phyloP scores from a whole-genome alignment of 2,113 vertebrate genomes.

The Gila orcuttii region DNA sequence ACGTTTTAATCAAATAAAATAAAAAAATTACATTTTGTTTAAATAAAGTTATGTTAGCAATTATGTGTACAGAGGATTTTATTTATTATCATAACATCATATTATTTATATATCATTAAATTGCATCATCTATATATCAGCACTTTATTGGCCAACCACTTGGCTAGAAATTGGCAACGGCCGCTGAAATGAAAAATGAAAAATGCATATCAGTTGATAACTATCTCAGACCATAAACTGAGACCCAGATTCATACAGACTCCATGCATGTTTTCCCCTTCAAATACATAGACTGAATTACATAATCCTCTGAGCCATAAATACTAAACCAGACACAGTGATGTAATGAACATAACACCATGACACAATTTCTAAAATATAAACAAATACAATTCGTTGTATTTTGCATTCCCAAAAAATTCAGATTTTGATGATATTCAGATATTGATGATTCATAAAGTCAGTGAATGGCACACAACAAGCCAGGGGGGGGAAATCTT shows the following conservation, averaged over 20 bases:
- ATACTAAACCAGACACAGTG: neutral
- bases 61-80: neutral
- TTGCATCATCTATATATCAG: neutral
- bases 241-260: neutral
- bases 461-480: neutral
- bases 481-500: neutral
- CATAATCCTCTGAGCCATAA: constrained; percentile 1
- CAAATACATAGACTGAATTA: neutral
- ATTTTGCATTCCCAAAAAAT: neutral
- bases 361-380: constrained; percentile 2
- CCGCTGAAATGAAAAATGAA: neutral
- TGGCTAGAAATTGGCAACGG: neutral
- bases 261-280: neutral
- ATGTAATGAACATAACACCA: neutral
- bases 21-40: neutral
- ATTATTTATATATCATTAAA: neutral
- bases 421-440: neutral
- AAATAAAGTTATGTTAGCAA: too few species aligned
- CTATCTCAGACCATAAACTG: neutral
- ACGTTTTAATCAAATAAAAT: neutral
- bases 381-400: neutral
- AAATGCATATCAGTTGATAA: neutral
- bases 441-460: neutral
- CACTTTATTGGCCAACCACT: neutral
- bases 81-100: neutral